Evolutionary conservation across 2,797 vertebrate genomes (phyloP).

Genomic region (Amphiprion clarkii): DNA sequence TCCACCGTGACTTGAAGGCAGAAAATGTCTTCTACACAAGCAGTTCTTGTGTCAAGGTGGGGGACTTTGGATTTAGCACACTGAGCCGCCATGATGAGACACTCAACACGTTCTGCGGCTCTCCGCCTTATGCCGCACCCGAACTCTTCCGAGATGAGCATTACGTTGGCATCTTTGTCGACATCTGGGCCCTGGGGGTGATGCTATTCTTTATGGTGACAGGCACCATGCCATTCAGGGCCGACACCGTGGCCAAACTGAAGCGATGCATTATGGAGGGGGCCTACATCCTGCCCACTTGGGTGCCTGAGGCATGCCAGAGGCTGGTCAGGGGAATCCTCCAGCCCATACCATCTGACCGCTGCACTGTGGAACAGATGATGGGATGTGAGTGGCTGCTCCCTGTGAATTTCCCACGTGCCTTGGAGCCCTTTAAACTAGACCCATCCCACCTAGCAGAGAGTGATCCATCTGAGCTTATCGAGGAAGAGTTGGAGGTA

Average conservation of each 20-base stretch:
- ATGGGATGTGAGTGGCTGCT: slow-evolving; percentile 95
- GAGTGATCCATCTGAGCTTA: slow-evolving; percentile 75
- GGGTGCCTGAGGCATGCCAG: slow-evolving; percentile 91
- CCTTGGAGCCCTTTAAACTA: slow-evolving; percentile 91
- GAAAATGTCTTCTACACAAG: slow-evolving; percentile 96
- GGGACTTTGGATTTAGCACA: slow-evolving; percentile 98
- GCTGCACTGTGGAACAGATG: slow-evolving; percentile 90
- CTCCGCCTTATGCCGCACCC: slow-evolving; percentile 95
- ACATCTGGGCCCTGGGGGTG: slow-evolving; percentile 97
- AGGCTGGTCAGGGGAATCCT: slow-evolving; percentile 91
- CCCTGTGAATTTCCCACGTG: slow-evolving; percentile 89
- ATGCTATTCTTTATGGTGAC: slow-evolving; percentile 96
- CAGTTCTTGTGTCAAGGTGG: slow-evolving; percentile 95
- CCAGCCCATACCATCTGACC: slow-evolving; percentile 88
- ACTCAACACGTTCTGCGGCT: slow-evolving; percentile 96
- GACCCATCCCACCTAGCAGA: slow-evolving; percentile 92
- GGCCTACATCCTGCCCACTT: slow-evolving; percentile 86
- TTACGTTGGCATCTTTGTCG: slow-evolving; percentile 92
- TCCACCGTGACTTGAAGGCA: slow-evolving; percentile 96
- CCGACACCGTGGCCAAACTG: slow-evolving; percentile 95
- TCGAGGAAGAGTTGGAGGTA: slow-evolving; percentile 91
- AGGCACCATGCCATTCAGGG: slow-evolving; percentile 94
- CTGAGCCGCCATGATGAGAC: slow-evolving; percentile 91
- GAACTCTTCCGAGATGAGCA: slow-evolving; percentile 96
- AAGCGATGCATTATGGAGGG: slow-evolving; percentile 96